phyloP scores from a whole-genome alignment of 1,140 invertebrate species.

The Pseudomyrmex cubaensis region DNA sequence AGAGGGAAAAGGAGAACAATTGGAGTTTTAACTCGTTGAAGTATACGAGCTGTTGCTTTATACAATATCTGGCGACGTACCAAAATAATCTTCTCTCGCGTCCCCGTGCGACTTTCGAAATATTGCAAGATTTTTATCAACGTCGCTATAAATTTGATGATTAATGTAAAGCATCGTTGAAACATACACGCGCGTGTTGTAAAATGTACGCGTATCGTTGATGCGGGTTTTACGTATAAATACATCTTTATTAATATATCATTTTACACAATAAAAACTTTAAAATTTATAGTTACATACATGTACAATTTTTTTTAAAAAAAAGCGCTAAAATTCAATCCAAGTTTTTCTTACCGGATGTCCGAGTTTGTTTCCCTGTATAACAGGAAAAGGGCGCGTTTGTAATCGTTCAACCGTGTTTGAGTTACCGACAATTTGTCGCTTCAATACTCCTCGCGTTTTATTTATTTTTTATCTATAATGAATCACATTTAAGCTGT shows the following conservation, averaged over 20 bases:
- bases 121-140: too few species aligned
- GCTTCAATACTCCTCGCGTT: neutral
- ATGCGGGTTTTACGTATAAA: too few species aligned
- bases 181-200: too few species aligned
- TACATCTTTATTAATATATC: too few species aligned
- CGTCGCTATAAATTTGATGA: too few species aligned
- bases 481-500: neutral
- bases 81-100: neutral
- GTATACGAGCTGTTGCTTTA: neutral
- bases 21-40: neutral
- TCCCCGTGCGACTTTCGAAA: neutral
- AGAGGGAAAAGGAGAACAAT: neutral
- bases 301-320: too few species aligned
- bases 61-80: too few species aligned
- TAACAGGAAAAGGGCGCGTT: conserved; percentile 24
- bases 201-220: too few species aligned
- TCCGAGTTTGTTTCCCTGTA: conserved; percentile 11
- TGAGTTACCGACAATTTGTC: neutral
- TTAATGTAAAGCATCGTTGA: too few species aligned
- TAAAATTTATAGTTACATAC: too few species aligned
- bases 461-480: neutral
- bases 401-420: conserved; percentile 1
- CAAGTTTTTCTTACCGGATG: neutral
- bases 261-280: too few species aligned
- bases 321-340: neutral